Conservation (phyloP, 2,888 invertebrate genomes). For the Tetragnatha montana region DNA sequence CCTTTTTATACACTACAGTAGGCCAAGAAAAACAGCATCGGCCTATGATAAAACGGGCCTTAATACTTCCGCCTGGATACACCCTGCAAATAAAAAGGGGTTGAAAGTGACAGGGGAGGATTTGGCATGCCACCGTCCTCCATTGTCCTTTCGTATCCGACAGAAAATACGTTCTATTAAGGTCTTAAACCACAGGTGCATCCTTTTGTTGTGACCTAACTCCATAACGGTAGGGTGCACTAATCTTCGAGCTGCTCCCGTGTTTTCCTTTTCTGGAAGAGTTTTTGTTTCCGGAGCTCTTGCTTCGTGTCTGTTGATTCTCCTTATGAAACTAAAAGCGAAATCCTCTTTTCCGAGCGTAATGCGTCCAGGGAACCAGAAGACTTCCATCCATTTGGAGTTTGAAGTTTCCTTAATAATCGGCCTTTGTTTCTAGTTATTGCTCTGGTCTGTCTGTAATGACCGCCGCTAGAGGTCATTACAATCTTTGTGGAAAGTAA, state of each 20-base stretch:
- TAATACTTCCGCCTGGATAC: slow-evolving; percentile 36
- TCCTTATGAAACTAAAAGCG: neutral
- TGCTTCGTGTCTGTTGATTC: neutral
- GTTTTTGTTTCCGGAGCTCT: neutral
- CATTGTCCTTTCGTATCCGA: slow-evolving; percentile 6
- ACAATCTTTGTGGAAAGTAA: too few relatives aligned
- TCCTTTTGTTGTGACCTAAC: neutral
- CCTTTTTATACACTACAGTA: neutral
- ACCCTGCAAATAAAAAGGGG: slow-evolving; percentile 15
- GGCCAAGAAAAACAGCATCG: neutral
- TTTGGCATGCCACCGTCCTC: slow-evolving; percentile 20
- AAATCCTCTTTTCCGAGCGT: neutral
- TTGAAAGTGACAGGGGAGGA: slow-evolving; percentile 35
- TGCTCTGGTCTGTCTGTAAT: too few relatives aligned
- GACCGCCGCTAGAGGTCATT: too few relatives aligned
- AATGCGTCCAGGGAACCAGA: neutral
- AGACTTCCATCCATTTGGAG: neutral
- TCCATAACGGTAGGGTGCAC: neutral
- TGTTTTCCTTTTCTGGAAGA: neutral
- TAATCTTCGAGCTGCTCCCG: neutral
- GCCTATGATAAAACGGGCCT: slow-evolving; percentile 7
- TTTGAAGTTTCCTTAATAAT: too few relatives aligned
- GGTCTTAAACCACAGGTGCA: slow-evolving; percentile 10
- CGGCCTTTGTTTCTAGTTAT: too few relatives aligned
- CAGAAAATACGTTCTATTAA: slow-evolving; percentile 16